A percentile compares a stretch with the other conserved stretches of the same genome.
These are phyloP conservation scores for Heliconius hortense DNA, from an alignment of 2,888 invertebrate species.

Conservation along the genomic window DNA sequence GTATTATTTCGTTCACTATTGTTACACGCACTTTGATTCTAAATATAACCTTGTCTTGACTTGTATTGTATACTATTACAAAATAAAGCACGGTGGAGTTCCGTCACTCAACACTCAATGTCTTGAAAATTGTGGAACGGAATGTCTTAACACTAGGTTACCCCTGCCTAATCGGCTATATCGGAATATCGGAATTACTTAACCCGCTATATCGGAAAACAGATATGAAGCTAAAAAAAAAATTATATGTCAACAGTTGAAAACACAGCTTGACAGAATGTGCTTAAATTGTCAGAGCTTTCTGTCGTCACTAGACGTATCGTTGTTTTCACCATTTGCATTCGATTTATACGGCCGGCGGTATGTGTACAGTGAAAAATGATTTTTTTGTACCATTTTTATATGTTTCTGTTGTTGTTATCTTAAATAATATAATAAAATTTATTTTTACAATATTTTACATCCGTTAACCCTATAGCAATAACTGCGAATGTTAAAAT, in stretches of 20 bases:
- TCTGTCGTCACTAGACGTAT: constrained; percentile 25
- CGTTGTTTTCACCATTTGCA: constrained; percentile 29
- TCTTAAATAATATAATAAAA: neutral
- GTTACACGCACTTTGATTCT: too few relatives aligned
- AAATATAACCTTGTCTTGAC: too few relatives aligned
- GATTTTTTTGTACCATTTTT: neutral
- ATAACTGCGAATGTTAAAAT: neutral
- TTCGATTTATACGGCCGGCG: constrained; percentile 20
- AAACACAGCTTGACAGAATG: constrained; percentile 1
- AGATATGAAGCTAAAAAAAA: neutral
- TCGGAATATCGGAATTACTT: too few relatives aligned
- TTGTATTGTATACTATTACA: too few relatives aligned
- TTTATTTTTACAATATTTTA: neutral
- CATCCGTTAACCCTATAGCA: neutral
- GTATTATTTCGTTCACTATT: too few relatives aligned
- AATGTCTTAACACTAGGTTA: neutral
- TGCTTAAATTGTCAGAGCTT: constrained; percentile 24
- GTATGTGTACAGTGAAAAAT: constrained; percentile 18
- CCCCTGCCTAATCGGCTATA: neutral
- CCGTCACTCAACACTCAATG: neutral
- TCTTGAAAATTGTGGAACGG: neutral
- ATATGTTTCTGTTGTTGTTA: neutral
- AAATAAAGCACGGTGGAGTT: neutral
- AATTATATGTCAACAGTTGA: neutral
- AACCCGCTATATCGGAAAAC: too few relatives aligned